Base-by-base conservation (phyloP, 2,888 invertebrate genomes). In the Apodemia duryi region DNA sequence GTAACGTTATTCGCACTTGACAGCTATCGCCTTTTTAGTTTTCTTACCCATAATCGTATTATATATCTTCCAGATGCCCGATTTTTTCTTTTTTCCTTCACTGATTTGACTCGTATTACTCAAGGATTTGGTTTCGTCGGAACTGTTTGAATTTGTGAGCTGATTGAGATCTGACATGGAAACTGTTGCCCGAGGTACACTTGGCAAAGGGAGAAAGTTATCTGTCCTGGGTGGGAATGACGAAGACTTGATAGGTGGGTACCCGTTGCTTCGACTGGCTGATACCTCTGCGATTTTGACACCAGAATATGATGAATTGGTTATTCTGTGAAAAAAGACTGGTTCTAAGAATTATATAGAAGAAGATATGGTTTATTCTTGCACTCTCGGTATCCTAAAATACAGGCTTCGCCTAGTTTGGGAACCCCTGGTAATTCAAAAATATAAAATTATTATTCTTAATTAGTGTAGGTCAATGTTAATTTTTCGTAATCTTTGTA, bases 281-380 rank as follows among this genome's bases (percentile, higher is more conserved):
- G 75, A 67, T 41, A 80, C 57, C 52, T 81, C 78, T 0, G 72
- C 74, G 7, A 83, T 80, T 63, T 74, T 77, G 6, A 82, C 64
- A 1, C 71, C 74, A 0, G 81, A 81, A 64, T 0, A 72, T 62
- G 32, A 35, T 32, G 49, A 63, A 49, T 43, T 62, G 38, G 49
- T 65, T 62, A 51, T 43, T 57, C 54, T 64, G 62, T 46, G 41
- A 63, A 13, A 63, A 35, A n/a, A 35, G 2, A 57, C 6, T 32
- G 32, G 32, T 4, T 32, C 32, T 32, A 32, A 32, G 32, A 32
- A 32, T 32, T 32, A 32, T 32, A 1, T 32, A 32, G 32, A 32
- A 32, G 32, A 2, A 3, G 32, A 32, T 0, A 32, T 32, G 32
- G 32, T 32, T 4, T 32, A 32, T 32, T 32, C 32, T 4, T 32